Conservation (phyloP, 2,888 invertebrate genomes). For the Ochropacha duplaris region DNA sequence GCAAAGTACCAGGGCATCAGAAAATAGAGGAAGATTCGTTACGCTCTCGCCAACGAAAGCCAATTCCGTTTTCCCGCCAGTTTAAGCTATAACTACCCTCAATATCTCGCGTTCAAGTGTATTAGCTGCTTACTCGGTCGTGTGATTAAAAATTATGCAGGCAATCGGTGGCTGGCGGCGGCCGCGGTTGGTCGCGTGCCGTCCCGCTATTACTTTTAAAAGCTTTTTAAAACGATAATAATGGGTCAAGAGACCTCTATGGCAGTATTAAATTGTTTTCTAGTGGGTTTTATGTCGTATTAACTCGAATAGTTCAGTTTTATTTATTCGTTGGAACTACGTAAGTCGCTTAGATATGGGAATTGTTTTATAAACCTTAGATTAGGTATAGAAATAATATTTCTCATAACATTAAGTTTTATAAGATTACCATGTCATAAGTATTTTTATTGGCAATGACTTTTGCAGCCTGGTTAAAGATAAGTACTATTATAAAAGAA, state of each 20-base stretch:
- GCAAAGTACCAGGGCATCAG: conserved; percentile 31
- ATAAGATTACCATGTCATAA: no score
- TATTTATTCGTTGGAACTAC: neutral
- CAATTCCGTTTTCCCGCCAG: conserved; percentile 49
- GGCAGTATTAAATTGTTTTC: conserved; percentile 30
- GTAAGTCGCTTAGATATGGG: neutral
- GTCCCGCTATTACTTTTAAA: conserved; percentile 63
- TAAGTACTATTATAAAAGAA: no score
- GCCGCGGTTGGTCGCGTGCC: conserved; percentile 48
- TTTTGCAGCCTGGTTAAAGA: no score
- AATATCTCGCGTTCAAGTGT: conserved; percentile 70
- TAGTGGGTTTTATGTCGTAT: conserved; percentile 13
- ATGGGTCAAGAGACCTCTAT: conserved; percentile 37
- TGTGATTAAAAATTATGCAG: conserved; percentile 82
- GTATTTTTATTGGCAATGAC: no score
- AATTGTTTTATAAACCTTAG: neutral
- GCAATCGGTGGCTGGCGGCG: conserved; percentile 49
- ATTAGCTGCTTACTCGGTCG: conserved; percentile 80
- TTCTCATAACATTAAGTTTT: no score
- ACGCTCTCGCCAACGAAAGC: conserved; percentile 48
- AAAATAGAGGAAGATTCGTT: conserved; percentile 47
- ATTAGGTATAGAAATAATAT: no score
- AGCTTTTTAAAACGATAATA: conserved; percentile 70
- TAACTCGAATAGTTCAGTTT: neutral
- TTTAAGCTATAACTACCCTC: conserved; percentile 58